phyloP scores from a whole-genome alignment of 30 jellyfish, hydroid and myxozoan genomes.

The Aurelia sp. region DNA sequence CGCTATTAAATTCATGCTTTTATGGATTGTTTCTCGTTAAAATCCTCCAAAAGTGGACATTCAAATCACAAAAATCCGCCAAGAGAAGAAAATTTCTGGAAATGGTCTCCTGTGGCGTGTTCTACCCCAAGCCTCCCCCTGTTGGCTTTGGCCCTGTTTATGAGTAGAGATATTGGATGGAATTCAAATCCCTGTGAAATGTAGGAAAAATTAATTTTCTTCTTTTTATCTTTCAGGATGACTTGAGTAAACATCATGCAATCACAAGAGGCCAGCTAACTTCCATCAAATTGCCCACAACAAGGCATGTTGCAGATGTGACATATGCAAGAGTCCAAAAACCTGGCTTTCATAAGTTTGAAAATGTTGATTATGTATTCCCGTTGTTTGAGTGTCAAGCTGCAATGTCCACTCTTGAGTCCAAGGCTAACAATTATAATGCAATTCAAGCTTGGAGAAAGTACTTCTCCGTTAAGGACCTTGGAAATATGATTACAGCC shows the following conservation, averaged over 20 bases:
- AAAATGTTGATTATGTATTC: background rate
- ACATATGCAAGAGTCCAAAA: background rate
- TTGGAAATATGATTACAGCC: constrained; percentile 2
- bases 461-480: background rate
- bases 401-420: constrained; percentile 3
- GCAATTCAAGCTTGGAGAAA: constrained; percentile 5
- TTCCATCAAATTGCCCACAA: background rate
- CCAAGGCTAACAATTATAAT: background rate
- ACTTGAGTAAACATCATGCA: background rate
- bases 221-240: no score
- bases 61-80: no score
- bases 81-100: no score
- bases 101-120: no score
- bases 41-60: no score
- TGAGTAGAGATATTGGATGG: no score
- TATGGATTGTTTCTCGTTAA: no score
- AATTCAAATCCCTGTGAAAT: no score
- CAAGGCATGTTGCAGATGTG: background rate
- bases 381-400: constrained; percentile 4
- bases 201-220: no score
- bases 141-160: no score
- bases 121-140: no score
- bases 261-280: background rate
- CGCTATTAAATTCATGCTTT: no score
- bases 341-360: constrained; percentile 1